Evolutionary conservation across 2,888 invertebrate genomes (phyloP), one percentile per base, ranked within the genome.

Genomic region (Sisyra terminalis): DNA sequence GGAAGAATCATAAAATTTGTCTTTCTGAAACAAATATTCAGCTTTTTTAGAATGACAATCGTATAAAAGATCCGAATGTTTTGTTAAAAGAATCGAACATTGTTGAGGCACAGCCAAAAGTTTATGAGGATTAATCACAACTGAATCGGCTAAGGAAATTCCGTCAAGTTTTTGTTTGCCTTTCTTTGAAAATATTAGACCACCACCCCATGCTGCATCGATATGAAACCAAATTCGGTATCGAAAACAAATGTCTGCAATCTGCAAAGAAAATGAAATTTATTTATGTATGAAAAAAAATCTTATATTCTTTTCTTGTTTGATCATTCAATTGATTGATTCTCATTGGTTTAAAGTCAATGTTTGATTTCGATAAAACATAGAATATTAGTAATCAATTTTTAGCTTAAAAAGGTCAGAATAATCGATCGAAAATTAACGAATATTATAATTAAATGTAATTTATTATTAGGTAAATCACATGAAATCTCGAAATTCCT

Each of bases 101-200:
- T 73, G 71, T 49, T 70, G 69, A 8, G 73, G 71, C 1, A 68
- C 68, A 3, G 71, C 71, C 49, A 73, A 57, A 50, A 74, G 60
- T 53, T 76, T 76, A 54, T 75, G 75, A 2, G 73, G 71, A 57
- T 75, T 74, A 61, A 73, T 71, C 7, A 71, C 62, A 34, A 75
- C 59, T 1, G 73, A 73, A 52, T 75, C 66, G 16, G 71, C 70
- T 46, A 68, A 64, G 50, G 71, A 65, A 29, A 73, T 63, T 16
- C 71, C 72, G 30, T 62, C 59, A 48, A 73, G 55, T 40, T 67
- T 61, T 43, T 63, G 52, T 42, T 64, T 57, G 49, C 70, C 62
- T 48, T 60, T 67, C 40, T 60, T 59, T 5, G 72, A 73, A 50
- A 74, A 64, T 43, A 74, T 58, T n/a, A 68, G 57, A 8, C 70